phyloP scores from a whole-genome alignment of 2,113 vertebrate genomes.

The Trinectes maculatus region DNA sequence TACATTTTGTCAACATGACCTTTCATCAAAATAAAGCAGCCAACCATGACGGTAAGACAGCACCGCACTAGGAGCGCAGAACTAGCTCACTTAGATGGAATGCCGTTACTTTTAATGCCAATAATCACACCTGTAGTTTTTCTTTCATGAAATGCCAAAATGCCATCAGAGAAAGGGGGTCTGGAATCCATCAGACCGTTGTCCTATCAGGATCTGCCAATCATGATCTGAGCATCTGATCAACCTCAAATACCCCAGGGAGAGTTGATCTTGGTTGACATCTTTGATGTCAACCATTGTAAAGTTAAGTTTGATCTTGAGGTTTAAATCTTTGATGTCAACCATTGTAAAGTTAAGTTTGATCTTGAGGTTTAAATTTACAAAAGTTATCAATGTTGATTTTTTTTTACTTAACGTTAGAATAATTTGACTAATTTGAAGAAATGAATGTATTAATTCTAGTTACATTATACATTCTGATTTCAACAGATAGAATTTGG shows the following conservation, averaged over 20 bases:
- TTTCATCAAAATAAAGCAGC: neutral
- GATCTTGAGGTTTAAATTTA: no score
- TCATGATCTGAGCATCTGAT: neutral
- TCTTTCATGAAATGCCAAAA: slow-evolving; percentile 5
- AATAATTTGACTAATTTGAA: neutral
- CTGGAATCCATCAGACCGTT: neutral
- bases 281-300: neutral
- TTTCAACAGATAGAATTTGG: neutral
- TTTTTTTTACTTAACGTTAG: no score
- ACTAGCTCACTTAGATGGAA: neutral
- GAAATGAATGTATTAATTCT: neutral
- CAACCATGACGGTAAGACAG: neutral
- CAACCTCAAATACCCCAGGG: neutral
- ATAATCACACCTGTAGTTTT: neutral
- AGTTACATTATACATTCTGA: neutral
- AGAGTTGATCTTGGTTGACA: neutral
- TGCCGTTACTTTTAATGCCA: neutral
- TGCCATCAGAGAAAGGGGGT: neutral
- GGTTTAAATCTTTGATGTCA: neutral
- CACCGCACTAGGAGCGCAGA: neutral
- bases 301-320: neutral
- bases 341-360: neutral
- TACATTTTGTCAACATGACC: neutral
- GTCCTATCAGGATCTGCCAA: neutral
- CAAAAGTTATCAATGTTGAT: no score